Conservation (phyloP, 2,888 invertebrate genomes). For the Metellina segmentata region DNA sequence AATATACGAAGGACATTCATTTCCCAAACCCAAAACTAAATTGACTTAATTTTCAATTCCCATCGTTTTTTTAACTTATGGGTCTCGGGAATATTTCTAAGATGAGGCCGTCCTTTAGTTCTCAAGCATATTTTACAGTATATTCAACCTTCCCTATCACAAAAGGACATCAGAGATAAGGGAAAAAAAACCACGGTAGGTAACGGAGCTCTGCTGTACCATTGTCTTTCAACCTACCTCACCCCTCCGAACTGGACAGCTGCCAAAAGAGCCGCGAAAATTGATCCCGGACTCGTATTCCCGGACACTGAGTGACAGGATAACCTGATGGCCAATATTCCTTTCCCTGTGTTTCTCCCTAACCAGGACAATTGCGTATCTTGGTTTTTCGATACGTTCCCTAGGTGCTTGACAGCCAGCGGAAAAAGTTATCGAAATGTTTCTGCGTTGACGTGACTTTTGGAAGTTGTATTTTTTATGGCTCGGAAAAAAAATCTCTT, state of each 20-base stretch:
- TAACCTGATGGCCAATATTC: conserved; percentile 61
- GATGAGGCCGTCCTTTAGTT: neutral
- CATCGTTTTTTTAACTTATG: neutral
- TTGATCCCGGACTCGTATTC: conserved; percentile 40
- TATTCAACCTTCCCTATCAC: neutral
- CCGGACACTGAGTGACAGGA: conserved; percentile 49
- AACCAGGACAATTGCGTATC: conserved; percentile 2
- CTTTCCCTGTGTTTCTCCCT: neutral
- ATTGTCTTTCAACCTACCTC: neutral
- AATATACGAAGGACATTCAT: too few species aligned
- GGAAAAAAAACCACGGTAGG: neutral
- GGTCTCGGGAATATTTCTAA: neutral
- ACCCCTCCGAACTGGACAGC: conserved; percentile 33
- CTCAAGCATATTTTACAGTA: neutral
- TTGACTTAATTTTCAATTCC: neutral
- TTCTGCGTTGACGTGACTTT: neutral
- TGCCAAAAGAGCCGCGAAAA: conserved; percentile 36
- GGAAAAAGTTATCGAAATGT: conserved; percentile 13
- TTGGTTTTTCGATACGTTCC: neutral
- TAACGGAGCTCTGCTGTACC: neutral
- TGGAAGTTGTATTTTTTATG: neutral
- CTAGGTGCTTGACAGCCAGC: conserved; percentile 1
- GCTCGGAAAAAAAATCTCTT: neutral
- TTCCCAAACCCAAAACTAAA: too few species aligned
- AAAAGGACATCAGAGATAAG: neutral